Evolutionary conservation across 2,797 vertebrate genomes (phyloP).

Genomic region (Parauchenoglanis punctatus): DNA sequence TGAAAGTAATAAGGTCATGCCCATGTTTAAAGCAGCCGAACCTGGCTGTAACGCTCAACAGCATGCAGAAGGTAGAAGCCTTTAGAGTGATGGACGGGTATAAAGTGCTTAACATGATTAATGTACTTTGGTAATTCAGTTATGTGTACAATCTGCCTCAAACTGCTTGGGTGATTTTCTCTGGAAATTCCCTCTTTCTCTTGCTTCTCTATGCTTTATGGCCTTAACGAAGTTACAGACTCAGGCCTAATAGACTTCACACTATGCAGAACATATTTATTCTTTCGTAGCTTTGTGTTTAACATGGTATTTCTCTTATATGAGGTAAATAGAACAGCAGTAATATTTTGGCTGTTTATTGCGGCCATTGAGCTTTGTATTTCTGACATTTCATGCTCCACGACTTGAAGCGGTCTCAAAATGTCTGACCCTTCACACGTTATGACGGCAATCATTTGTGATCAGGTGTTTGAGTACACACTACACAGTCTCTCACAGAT

Average conservation of each 20-base stretch:
- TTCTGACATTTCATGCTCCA: neutral
- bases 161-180: neutral
- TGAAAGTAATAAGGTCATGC: slow-evolving; percentile 4
- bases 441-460: neutral
- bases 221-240: neutral
- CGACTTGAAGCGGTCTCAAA: neutral
- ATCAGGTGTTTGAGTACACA: neutral
- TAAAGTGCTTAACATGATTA: neutral
- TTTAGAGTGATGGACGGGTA: neutral
- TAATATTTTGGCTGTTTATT: neutral
- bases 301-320: neutral
- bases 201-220: neutral
- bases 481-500: neutral
- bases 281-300: neutral
- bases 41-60: neutral
- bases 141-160: neutral
- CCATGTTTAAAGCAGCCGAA: neutral
- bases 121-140: neutral
- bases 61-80: neutral
- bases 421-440: neutral
- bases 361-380: neutral
- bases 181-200: neutral
- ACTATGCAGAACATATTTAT: neutral
- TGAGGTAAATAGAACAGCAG: neutral
- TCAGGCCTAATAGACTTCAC: neutral